Evolutionary conservation across 2,113 vertebrate species (phyloP), one percentile per base, ranked within the genome.

Genomic region (Trochalopteron elliotii): DNA sequence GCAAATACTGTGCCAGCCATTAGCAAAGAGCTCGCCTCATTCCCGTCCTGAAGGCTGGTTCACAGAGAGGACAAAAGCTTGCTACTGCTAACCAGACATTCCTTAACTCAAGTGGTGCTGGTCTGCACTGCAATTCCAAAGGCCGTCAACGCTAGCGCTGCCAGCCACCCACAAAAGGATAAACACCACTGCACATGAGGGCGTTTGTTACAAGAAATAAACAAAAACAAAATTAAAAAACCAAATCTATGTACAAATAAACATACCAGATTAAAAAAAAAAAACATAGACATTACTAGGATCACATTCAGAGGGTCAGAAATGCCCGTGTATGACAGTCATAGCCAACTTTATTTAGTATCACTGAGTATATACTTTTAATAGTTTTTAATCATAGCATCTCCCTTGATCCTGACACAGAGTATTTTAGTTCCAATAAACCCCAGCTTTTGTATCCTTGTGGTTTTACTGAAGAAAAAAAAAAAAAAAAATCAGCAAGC

Each of bases 11-110:
- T 76, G 90, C 92, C 90, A 96, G 94, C 95, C 90, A 64, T 86
- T 91, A 96, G 92, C 76, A 90, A 94, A 96, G 60, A 88, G 94
- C 53, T 1, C 17, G 70, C 63, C 86, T 94, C 91, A 77, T 80
- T 83, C 93, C 87, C 5, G 7, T 94, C 88, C 94, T 86, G 55
- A 60, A 90, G 79, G 79, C 90, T 92, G 88, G 93, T 92, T 96
- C 96, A 94, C 76, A 42, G 80, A 87, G 94, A 93, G 88, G 94
- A 96, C 93, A 97, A 96, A 93, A 93, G 85, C 92, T 67, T 86
- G 94, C 88, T 76, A 68, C 89, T 53, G 83, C 93, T 93, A 84
- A 93, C 91, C 94, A 95, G 83, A 89, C 93, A 84, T 94, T 92
- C 85, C 86, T 89, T 75, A 90, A 93, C 90, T 96, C 85, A 89